Conservation (phyloP, 2,797 vertebrate genomes). For the Bradypodion pumilum region DNA sequence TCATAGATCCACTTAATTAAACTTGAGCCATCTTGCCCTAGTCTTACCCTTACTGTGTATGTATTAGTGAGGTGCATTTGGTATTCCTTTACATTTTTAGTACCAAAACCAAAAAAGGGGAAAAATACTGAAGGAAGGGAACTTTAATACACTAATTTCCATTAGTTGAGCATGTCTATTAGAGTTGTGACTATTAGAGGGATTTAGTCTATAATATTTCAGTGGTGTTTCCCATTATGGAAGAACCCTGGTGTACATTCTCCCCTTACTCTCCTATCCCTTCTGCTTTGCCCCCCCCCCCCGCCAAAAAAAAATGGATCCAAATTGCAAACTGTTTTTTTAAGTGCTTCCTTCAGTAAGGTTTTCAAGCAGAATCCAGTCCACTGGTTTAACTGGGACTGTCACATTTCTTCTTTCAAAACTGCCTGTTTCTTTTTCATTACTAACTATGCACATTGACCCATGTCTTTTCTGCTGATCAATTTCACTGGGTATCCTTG, state of each 20-base stretch:
- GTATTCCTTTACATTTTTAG: conserved; percentile 19
- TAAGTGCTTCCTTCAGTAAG: not conserved
- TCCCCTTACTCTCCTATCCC: not conserved
- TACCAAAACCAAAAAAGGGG: not conserved
- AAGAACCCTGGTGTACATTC: too few relatives aligned
- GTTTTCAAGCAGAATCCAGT: not conserved
- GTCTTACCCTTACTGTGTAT: conserved; percentile 47
- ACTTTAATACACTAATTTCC: too few relatives aligned
- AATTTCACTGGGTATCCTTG: too few relatives aligned
- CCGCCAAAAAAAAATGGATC: not conserved
- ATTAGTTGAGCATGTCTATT: too few relatives aligned
- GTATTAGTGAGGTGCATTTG: conserved; percentile 26
- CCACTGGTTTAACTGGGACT: too few relatives aligned
- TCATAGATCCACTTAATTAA: conserved; percentile 56
- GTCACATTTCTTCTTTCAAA: not conserved
- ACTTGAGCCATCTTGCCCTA: conserved; percentile 40
- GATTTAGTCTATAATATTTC: too few relatives aligned
- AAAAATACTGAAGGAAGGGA: too few relatives aligned
- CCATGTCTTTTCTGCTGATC: too few relatives aligned
- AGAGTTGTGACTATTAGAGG: too few relatives aligned
- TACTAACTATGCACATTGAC: not conserved
- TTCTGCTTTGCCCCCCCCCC: not conserved
- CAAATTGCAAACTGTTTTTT: not conserved
- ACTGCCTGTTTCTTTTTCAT: not conserved
- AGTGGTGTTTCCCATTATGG: too few relatives aligned